Evolutionary conservation across 2,888 invertebrate species (phyloP), one percentile per base, ranked within the genome.

Genomic region (Neoaliturus tenellus): DNA sequence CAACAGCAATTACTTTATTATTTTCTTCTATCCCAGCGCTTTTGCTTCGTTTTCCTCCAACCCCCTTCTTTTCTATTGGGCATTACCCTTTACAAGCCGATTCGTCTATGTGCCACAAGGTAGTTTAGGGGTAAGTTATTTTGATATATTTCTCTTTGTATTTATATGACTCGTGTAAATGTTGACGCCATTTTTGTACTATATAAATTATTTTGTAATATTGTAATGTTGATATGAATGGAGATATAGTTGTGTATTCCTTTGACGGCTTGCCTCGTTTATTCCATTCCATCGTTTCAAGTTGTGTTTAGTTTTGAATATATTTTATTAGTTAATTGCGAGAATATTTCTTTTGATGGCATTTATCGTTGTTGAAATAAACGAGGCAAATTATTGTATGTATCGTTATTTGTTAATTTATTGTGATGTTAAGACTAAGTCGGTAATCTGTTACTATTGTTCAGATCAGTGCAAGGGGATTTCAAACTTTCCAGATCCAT

Each of bases 161-260:
- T 75, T 83, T 83, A 83, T 39, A 78, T 31, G 41, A 83, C 20
- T 82, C 71, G 39, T 84, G 84, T 84, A 81, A 84, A 84, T 84
- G 73, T 75, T 75, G 81, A 81, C 39, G 71, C 58, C 81, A 80
- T 84, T 84, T 51, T 84, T 84, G 84, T 84, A 84, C 84, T 81
- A 84, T 84, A 84, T 84, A 84, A 84, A 81, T 84, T 84, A 84
- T 84, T 84, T 84, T 84, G 81, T 84, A 84, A 81, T 84, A 84
- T 80, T 84, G 62, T 83, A 83, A 81, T 81, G 81, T 84, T 81
- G 33, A 75, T 58, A 84, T 71, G 62, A 67, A 62, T 81, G 81
- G 28, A 81, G 69, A 81, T 81, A 81, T 48, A 81, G 62, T 81
- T 67, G 28, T 81, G 48, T 67, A 62, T 62, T 55, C 41, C 48